These are phyloP conservation scores for Callospermophilus lateralis DNA, from an alignment of 2,113 vertebrate species.

Conservation along the genomic window DNA sequence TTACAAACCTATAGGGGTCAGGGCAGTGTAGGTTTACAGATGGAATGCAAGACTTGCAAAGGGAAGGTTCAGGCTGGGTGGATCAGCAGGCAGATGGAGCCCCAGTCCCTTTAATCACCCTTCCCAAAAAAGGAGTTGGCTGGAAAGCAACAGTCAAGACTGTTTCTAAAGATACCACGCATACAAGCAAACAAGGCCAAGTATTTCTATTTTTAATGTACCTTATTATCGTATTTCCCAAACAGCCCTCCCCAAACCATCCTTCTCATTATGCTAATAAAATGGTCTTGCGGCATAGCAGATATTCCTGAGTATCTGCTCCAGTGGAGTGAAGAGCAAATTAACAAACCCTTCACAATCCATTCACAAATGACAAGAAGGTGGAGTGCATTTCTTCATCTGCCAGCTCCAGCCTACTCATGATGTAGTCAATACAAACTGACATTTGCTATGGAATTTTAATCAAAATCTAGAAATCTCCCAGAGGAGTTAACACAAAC, in stretches of 20 bases:
- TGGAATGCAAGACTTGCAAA: neutral
- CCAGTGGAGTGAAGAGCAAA: constrained; percentile 74
- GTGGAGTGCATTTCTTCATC: constrained; percentile 40
- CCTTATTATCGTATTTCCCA: constrained; percentile 64
- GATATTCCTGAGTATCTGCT: constrained; percentile 60
- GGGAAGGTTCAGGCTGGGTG: neutral
- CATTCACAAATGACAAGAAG: constrained; percentile 82
- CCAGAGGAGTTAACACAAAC: neutral
- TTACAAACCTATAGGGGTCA: neutral
- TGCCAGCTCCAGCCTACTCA: constrained; percentile 6
- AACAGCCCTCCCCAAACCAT: constrained; percentile 27
- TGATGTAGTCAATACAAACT: constrained; percentile 13
- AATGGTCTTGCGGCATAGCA: constrained; percentile 41
- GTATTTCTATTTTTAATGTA: constrained; percentile 75
- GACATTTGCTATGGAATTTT: constrained; percentile 53
- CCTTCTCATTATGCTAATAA: constrained; percentile 63
- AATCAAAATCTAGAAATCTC: constrained; percentile 44
- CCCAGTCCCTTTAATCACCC: constrained; percentile 32
- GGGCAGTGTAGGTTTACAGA: neutral
- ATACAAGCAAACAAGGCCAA: constrained; percentile 61
- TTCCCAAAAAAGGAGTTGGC: constrained; percentile 74
- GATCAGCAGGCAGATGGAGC: constrained; percentile 58
- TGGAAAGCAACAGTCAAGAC: constrained; percentile 64
- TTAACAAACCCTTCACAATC: constrained; percentile 73
- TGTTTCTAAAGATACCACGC: constrained; percentile 66